Evolutionary conservation across 2,797 vertebrate species (phyloP).

Genomic region (Hydrolagus colliei): DNA sequence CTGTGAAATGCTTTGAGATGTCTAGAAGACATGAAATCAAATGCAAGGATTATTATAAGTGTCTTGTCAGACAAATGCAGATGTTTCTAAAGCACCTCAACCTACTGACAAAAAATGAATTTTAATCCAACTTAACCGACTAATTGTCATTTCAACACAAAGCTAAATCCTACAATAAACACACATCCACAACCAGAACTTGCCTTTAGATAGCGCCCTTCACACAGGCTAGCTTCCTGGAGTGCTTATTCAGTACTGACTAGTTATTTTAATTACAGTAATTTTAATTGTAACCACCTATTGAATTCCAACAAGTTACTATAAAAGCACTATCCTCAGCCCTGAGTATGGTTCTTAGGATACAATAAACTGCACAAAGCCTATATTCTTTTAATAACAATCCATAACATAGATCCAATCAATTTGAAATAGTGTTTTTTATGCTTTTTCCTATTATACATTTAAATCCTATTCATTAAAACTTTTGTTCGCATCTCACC

Average conservation of each 20-base stretch:
- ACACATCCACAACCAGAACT: too few relatives aligned
- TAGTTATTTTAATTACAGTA: neutral
- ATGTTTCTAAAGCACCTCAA: neutral
- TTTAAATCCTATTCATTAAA: neutral
- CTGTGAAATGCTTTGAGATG: too few relatives aligned
- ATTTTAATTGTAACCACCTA: neutral
- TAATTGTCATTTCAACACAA: neutral
- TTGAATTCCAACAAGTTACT: neutral
- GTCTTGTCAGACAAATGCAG: constrained; percentile 3
- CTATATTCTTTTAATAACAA: neutral
- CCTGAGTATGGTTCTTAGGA: neutral
- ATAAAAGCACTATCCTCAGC: neutral
- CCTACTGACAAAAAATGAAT: neutral
- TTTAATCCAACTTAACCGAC: neutral
- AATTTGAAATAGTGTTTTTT: neutral
- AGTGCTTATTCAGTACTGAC: neutral
- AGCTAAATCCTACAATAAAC: neutral
- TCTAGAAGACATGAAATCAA: too few relatives aligned
- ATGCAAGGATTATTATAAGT: neutral
- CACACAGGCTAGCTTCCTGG: too few relatives aligned
- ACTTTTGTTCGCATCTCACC: too few relatives aligned
- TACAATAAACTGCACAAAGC: too few relatives aligned
- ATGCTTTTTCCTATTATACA: neutral
- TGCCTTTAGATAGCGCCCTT: too few relatives aligned
- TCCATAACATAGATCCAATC: neutral